These are phyloP conservation scores for Chaitophorus viminalis DNA, from an alignment of 2,888 invertebrate species.

Conservation along the genomic window DNA sequence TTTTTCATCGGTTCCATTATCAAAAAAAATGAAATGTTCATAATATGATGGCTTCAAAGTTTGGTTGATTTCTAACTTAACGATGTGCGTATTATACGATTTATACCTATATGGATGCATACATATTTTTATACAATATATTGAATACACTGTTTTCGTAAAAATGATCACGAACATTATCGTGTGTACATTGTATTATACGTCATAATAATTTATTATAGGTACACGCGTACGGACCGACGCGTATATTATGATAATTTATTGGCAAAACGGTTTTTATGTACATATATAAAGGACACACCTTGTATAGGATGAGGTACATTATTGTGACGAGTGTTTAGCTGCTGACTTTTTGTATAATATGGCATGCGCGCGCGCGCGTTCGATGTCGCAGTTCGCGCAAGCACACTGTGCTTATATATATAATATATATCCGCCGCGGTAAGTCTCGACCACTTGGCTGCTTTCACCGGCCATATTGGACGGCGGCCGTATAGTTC, in stretches of 20 bases:
- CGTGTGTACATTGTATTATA: neutral
- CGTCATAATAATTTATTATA: too few relatives aligned
- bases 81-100: neutral
- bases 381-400: neutral
- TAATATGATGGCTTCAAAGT: neutral
- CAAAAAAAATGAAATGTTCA: too few relatives aligned
- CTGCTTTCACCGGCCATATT: slow-evolving; percentile 54
- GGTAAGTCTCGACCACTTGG: slow-evolving; percentile 10
- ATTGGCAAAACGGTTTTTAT: neutral
- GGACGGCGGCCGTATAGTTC: slow-evolving; percentile 30
- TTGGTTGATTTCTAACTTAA: neutral
- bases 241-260: neutral
- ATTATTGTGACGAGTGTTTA: neutral
- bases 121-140: neutral
- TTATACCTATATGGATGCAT: neutral
- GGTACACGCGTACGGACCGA: neutral
- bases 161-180: neutral
- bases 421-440: too few relatives aligned
- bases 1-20: too few relatives aligned
- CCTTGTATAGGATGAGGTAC: neutral
- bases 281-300: neutral
- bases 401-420: neutral
- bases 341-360: too few relatives aligned
- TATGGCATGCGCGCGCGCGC: too few relatives aligned
- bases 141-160: neutral